These are phyloP conservation scores for Poecilia wingei DNA, from an alignment of 2,797 vertebrate genomes.

Conservation along the genomic window DNA sequence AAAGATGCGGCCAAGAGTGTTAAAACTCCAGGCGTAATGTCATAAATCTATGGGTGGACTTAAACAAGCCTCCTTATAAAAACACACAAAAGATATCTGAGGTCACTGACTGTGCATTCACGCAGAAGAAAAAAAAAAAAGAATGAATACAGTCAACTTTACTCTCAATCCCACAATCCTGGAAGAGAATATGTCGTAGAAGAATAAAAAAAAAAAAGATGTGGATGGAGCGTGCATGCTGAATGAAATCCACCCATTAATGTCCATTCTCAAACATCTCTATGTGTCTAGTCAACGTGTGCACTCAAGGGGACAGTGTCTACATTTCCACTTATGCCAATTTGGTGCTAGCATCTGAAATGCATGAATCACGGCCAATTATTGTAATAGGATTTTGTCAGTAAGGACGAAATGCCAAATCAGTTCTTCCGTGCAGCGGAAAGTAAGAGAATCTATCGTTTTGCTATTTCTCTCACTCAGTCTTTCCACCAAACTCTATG, in stretches of 20 bases:
- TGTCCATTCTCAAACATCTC: constrained; percentile 66
- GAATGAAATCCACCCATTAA: constrained; percentile 73
- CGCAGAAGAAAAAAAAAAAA: constrained; percentile 27
- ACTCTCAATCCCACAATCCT: constrained; percentile 11
- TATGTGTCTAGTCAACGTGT: constrained; percentile 68
- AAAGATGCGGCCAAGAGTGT: constrained; percentile 37
- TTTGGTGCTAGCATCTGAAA: constrained; percentile 67
- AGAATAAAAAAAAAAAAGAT: constrained; percentile 44
- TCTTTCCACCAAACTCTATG: background rate
- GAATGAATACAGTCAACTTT: constrained; percentile 35
- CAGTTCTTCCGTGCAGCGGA: constrained; percentile 18
- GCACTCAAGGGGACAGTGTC: constrained; percentile 61
- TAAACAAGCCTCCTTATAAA: constrained; percentile 27
- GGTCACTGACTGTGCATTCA: constrained; percentile 35
- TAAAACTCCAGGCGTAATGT: constrained; percentile 32
- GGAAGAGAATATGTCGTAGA: constrained; percentile 26
- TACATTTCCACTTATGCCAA: constrained; percentile 73
- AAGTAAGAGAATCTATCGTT: background rate
- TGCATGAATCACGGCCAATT: constrained; percentile 69
- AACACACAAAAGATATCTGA: constrained; percentile 46
- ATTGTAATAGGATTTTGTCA: constrained; percentile 58
- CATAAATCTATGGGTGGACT: constrained; percentile 49
- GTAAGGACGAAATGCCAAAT: constrained; percentile 26
- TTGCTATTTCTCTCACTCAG: background rate
- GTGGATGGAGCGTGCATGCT: constrained; percentile 47